Evolutionary conservation across 2,888 invertebrate genomes (phyloP), one percentile per base, ranked within the genome.

Genomic region (Brachyopa scutellaris): DNA sequence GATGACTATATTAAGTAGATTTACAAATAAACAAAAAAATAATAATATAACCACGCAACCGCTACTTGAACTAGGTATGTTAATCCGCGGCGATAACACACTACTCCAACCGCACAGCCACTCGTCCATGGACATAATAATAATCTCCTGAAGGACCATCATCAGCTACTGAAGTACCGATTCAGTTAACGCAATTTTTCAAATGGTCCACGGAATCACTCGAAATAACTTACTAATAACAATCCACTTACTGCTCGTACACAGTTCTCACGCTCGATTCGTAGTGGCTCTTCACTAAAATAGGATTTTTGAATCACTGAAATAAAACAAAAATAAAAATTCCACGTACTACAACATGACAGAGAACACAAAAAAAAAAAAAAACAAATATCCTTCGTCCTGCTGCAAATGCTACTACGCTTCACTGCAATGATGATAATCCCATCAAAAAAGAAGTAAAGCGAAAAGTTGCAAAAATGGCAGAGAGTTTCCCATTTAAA

Each of bases 231-330:
- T 61, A 61, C 70, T 61, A 67, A 73, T 38, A 45, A 59, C 73
- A 73, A 79, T 67, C 79, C 73, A 79, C 61, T 79, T 55, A 67
- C 53, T 36, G 72, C 61, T 66, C 53, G 72, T 36, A 53, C 38
- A 53, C 36, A 47, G 26, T 55, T 73, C 11, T 23, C 51, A 55
- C 61, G 59, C n/a, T 62, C 31, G 8, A 23, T 36, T 8, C 53
- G 11, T 29, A 62, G 36, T 72, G 51, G 31, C 59, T 53, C 45
- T 62, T 36, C 47, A 73, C 33, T 31, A 66, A 61, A 47, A 66
- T 40, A 73, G 45, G 53, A 19, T 73, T 79, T n/a, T 79, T 17
- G 53, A 67, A 72, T 49, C 45, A 51, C 40, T 64, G 38, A 26
- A 36, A 67, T 36, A 66, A 36, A 53, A 38, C 38, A 38, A 31